Evolutionary conservation across 2,113 vertebrate genomes (phyloP).

Genomic region (Toxotes jaculatrix): DNA sequence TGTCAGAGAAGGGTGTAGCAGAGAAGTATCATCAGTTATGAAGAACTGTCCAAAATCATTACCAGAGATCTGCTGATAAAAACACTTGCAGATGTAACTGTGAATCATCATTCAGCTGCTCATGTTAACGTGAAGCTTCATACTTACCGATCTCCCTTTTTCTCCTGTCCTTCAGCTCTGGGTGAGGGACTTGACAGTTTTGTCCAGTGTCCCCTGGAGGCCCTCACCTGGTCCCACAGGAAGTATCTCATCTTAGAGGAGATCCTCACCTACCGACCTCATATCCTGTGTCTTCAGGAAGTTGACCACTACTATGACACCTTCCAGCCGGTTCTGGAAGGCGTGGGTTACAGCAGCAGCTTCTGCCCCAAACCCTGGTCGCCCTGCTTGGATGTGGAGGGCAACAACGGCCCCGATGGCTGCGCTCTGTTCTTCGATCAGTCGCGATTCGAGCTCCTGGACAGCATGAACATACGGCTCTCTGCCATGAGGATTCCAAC

Average conservation of each 20-base stretch:
- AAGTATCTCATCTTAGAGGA: constrained; percentile 97
- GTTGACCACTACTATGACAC: constrained; percentile 98
- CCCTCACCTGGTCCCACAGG: constrained; percentile 94
- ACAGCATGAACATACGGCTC: constrained; percentile 86
- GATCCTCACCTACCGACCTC: constrained; percentile 92
- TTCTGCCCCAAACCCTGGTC: constrained; percentile 97
- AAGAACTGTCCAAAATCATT: too few species aligned
- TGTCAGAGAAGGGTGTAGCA: too few species aligned
- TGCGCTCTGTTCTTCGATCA: constrained; percentile 94
- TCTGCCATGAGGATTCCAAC: constrained; percentile 92
- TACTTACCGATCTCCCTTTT: neutral
- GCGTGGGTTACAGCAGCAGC: constrained; percentile 91
- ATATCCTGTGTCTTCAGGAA: constrained; percentile 95
- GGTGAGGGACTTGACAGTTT: constrained; percentile 97
- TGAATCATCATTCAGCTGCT: neutral
- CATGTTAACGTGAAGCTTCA: neutral
- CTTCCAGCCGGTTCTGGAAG: constrained; percentile 91
- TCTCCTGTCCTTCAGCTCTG: constrained; percentile 85
- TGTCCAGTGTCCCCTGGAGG: constrained; percentile 91
- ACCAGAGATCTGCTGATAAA: too few species aligned
- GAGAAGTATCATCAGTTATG: too few species aligned
- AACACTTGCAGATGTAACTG: neutral
- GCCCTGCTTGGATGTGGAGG: constrained; percentile 91
- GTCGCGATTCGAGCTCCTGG: constrained; percentile 87
- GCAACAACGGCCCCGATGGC: constrained; percentile 96